Base-by-base conservation (phyloP, 1,140 invertebrate genomes). In the Drosophila mojavensis region DNA sequence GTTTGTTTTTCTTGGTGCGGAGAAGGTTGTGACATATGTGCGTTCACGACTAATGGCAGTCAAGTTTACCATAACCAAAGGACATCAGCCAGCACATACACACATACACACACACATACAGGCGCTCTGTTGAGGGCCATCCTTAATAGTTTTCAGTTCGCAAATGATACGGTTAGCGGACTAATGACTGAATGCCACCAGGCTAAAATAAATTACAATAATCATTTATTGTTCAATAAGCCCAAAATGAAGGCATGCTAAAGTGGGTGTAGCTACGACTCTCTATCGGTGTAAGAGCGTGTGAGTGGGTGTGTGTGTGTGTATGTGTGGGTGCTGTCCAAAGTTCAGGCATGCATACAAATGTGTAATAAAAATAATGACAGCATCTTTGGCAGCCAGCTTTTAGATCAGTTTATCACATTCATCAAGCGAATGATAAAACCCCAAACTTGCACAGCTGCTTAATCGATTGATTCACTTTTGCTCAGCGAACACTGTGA, bases 141-240 rank as follows among this genome's bases (percentile, higher is more conserved):
- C 48, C 51, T 72, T 86, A 88, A 86, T 88, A 86, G 82, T 86
- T 86, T 86, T 74, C 76, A 64, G 60, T 71, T 61, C 69, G 47
- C 55, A 63, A 65, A 66, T 66, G 62, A 58, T 66, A 62, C 43
- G 28, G 58, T 60, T 60, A 30, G 58, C 58, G 43, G 10, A 60
- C 67, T 75, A 75, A 75, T 75, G 72, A 71, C 67, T 33, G 55
- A 28, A 41, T 71, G 47, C 20, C 62, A 65, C 60, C 61, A 53
- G 58, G 56, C 58, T 56, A 15, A 70, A 74, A 69, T 69, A 69
- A 61, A 69, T 69, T 51, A 62, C 71, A 68, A 75, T 75, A 69
- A 69, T 69, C 65, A 63, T 75, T 72, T 60, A 72, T 72, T 67
- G 63, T 54, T 72, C 69, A 72, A 72, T 72, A 72, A 50, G 61